Evolutionary conservation across 2,888 invertebrate species (phyloP).

Genomic region (Volucella inanis): DNA sequence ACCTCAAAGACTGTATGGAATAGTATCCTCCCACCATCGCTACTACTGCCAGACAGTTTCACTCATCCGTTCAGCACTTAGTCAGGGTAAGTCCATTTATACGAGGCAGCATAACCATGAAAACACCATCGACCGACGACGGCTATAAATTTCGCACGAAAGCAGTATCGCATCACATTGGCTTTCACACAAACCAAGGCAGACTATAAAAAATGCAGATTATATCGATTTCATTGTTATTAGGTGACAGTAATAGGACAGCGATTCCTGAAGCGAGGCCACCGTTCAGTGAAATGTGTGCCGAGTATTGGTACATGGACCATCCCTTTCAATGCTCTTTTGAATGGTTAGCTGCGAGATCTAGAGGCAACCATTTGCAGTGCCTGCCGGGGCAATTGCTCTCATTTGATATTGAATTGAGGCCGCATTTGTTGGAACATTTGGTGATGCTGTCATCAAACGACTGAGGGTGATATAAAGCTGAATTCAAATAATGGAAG

Average conservation of each 20-base stretch:
- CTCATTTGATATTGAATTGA: conserved; percentile 35
- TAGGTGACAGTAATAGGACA: conserved; percentile 66
- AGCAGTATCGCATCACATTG: conserved; percentile 5
- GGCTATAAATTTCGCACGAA: conserved; percentile 38
- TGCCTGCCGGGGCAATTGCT: not conserved
- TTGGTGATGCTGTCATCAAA: no score
- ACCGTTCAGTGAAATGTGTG: conserved; percentile 19
- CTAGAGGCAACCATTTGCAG: conserved; percentile 16
- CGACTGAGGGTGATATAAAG: no score
- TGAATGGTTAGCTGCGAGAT: conserved; percentile 38
- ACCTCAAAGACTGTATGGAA: conserved; percentile 4
- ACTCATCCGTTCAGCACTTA: conserved; percentile 33
- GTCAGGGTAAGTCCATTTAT: conserved; percentile 31
- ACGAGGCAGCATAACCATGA: conserved; percentile 7
- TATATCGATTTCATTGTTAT: conserved; percentile 65
- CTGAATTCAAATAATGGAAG: no score
- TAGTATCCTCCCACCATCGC: not conserved
- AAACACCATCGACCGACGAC: conserved; percentile 1
- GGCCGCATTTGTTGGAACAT: conserved; percentile 37
- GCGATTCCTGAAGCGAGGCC: conserved; percentile 37
- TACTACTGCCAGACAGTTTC: conserved; percentile 17
- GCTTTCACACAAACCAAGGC: conserved; percentile 24
- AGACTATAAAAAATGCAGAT: conserved; percentile 53
- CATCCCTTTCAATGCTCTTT: conserved; percentile 21
- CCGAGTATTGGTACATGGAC: conserved; percentile 18